Percentiles rank a stretch among this genome's conserved stretches.
These are phyloP conservation scores for Nasua narica DNA, from an alignment of 2,797 vertebrate genomes.

Conservation along the genomic window DNA sequence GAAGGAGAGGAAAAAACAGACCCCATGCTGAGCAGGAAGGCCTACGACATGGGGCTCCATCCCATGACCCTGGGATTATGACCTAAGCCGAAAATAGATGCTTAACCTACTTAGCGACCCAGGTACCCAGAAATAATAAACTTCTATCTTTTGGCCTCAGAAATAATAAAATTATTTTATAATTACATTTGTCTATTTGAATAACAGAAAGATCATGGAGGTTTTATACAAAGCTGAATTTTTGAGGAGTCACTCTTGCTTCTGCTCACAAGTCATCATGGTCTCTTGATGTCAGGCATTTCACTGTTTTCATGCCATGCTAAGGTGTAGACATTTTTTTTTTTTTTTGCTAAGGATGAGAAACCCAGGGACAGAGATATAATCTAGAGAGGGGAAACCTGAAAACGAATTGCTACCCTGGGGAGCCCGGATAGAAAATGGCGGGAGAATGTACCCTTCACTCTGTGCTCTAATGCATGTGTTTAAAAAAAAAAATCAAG, in stretches of 20 bases:
- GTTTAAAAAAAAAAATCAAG: not conserved
- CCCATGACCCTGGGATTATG: not conserved
- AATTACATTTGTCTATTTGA: not conserved
- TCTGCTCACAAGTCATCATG: not conserved
- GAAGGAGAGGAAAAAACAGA: not conserved
- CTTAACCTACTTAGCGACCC: not conserved
- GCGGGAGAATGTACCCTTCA: not conserved
- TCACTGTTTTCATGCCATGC: not conserved
- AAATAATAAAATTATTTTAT: not conserved
- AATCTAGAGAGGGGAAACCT: not conserved
- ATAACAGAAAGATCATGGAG: not conserved
- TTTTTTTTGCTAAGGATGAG: not conserved
- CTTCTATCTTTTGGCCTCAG: not conserved
- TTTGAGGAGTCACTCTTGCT: not conserved
- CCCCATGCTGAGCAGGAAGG: not conserved
- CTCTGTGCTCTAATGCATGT: not conserved
- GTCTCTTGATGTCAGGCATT: not conserved
- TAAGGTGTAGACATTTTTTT: not conserved
- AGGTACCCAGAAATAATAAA: not conserved
- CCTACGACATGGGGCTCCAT: rapidly evolving
- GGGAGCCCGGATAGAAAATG: not conserved
- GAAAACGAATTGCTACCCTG: not conserved
- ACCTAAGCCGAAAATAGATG: not conserved
- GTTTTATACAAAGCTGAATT: not conserved
- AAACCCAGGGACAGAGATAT: not conserved